phyloP scores from a whole-genome alignment of 2,113 vertebrate genomes.

The Ammodytes marinus region DNA sequence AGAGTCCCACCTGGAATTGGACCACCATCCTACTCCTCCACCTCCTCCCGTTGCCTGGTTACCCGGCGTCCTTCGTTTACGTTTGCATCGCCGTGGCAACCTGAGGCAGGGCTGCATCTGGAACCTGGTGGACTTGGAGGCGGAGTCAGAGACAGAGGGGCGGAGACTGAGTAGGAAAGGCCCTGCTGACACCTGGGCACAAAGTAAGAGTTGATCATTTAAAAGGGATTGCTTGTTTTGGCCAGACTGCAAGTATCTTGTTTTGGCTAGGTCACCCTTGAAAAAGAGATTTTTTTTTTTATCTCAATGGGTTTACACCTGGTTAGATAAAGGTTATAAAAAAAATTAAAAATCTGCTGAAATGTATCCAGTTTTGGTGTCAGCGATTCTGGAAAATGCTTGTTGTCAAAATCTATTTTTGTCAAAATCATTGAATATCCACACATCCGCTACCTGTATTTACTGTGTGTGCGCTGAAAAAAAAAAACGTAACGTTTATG shows the following conservation, averaged over 20 bases:
- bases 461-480: no score
- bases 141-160: conserved; percentile 43
- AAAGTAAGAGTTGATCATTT: conserved; percentile 54
- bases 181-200: conserved; percentile 38
- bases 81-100: conserved; percentile 73
- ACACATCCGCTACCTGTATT: no score
- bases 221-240: background rate
- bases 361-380: no score
- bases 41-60: conserved; percentile 70
- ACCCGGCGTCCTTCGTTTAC: conserved; percentile 74
- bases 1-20: conserved; percentile 18
- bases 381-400: no score
- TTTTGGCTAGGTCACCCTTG: no score
- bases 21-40: conserved; percentile 33
- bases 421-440: no score
- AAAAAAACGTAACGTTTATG: no score
- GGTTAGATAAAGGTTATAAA: no score
- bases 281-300: no score
- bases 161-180: conserved; percentile 39
- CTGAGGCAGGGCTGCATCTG: conserved; percentile 71
- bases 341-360: no score
- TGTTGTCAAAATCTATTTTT: no score
- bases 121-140: conserved; percentile 77
- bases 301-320: no score
- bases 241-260: background rate